Evolutionary conservation across 2,797 vertebrate species (phyloP).

Genomic region (Eulemur mongoz): DNA sequence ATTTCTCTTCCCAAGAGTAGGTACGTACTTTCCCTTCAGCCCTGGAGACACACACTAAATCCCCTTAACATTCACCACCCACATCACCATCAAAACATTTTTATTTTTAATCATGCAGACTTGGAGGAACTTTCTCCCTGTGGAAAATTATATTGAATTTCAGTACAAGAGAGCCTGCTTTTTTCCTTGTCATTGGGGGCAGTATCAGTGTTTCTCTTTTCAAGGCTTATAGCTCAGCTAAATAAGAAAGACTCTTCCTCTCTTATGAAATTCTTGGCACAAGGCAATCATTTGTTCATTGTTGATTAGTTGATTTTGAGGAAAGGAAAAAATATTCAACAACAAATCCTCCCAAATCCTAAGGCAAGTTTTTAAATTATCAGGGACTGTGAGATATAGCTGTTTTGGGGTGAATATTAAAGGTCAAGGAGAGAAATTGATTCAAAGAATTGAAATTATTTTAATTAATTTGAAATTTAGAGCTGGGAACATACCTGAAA

Average conservation of each 20-base stretch:
- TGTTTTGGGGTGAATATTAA: background rate
- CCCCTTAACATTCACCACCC: background rate
- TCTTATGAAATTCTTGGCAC: background rate
- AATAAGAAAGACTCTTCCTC: background rate
- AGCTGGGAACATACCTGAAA: background rate
- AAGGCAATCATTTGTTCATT: background rate
- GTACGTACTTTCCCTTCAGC: background rate
- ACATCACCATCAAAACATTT: background rate
- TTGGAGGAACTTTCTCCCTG: background rate
- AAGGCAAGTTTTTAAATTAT: conserved; percentile 12
- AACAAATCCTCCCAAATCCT: background rate
- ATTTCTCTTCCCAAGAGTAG: background rate
- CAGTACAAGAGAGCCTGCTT: background rate
- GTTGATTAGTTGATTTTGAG: conserved; percentile 27
- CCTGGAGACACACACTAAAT: background rate
- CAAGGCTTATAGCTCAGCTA: background rate
- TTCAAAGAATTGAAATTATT: conserved; percentile 21
- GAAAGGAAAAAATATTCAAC: conserved; percentile 7
- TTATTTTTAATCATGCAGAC: background rate
- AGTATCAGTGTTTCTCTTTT: background rate
- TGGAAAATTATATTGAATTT: background rate
- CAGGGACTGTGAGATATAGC: background rate
- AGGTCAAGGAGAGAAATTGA: conserved; percentile 2
- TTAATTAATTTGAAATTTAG: conserved; percentile 30
- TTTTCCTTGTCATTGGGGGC: background rate